Evolutionary conservation across 2,797 vertebrate genomes (phyloP).

Genomic region (Tenualosa ilisha): DNA sequence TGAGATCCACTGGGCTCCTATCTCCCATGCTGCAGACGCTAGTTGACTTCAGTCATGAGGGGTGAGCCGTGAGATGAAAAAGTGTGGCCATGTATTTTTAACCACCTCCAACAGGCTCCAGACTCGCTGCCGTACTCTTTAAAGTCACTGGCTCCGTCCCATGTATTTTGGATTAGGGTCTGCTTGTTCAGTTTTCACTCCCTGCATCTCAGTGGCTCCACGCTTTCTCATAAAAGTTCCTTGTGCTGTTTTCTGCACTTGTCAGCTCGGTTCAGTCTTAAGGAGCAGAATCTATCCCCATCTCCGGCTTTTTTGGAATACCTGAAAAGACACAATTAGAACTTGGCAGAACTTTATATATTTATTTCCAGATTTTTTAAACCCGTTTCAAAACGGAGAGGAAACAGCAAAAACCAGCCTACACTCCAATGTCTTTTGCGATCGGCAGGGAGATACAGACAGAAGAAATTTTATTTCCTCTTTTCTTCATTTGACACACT

Average conservation of each 20-base stretch:
- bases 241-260: slow-evolving; percentile 50
- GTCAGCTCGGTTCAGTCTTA: slow-evolving; percentile 45
- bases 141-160: slow-evolving; percentile 63
- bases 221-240: slow-evolving; percentile 40
- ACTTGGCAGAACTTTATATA: not conserved
- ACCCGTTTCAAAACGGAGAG: not conserved
- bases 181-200: slow-evolving; percentile 48
- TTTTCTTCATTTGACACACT: not conserved
- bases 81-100: slow-evolving; percentile 75
- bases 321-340: not conserved
- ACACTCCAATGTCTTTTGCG: not conserved
- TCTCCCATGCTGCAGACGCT: slow-evolving; percentile 67
- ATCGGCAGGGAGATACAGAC: not conserved
- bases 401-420: not conserved
- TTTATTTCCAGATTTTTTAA: not conserved
- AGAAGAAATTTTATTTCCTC: slow-evolving; percentile 19
- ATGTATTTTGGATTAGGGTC: slow-evolving; percentile 69
- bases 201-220: slow-evolving; percentile 47
- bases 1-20: slow-evolving; percentile 47
- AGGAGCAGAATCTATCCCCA: not conserved
- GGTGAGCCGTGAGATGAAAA: slow-evolving; percentile 74
- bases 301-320: not conserved
- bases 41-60: slow-evolving; percentile 72
- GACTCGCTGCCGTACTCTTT: slow-evolving; percentile 64
- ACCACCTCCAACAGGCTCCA: slow-evolving; percentile 72